These are phyloP conservation scores for Microctenopoma steveboyesi DNA, from an alignment of 2,797 vertebrate genomes.

Conservation along the genomic window DNA sequence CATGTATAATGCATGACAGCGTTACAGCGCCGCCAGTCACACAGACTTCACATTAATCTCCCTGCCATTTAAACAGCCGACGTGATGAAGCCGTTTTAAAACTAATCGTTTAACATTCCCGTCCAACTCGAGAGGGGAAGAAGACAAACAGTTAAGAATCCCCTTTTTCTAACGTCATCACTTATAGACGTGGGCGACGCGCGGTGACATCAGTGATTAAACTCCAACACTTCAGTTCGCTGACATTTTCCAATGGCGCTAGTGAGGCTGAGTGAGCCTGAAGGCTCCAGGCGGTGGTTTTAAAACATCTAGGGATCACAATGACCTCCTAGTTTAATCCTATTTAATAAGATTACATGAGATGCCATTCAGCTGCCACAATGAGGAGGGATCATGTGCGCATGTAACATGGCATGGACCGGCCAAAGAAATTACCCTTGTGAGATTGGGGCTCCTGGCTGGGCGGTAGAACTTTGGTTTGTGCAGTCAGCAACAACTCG, in stretches of 20 bases:
- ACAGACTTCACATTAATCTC: conserved; percentile 38
- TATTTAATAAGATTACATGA: conserved; percentile 70
- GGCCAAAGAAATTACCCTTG: conserved; percentile 76
- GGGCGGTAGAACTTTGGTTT: conserved; percentile 87
- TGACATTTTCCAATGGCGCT: conserved; percentile 25
- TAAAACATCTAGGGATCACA: conserved; percentile 63
- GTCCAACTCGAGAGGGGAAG: neutral
- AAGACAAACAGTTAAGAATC: neutral
- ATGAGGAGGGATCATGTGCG: conserved; percentile 10
- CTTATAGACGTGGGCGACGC: conserved; percentile 26
- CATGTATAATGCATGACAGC: conserved; percentile 64
- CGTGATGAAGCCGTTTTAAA: conserved; percentile 43
- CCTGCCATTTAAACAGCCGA: conserved; percentile 21
- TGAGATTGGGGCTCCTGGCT: conserved; percentile 56
- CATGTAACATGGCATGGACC: neutral
- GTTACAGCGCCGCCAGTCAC: conserved; percentile 20
- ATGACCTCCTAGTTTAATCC: conserved; percentile 68
- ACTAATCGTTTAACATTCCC: conserved; percentile 24
- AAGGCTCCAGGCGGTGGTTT: conserved; percentile 39
- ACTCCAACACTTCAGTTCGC: conserved; percentile 18
- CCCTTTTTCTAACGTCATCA: conserved; percentile 15
- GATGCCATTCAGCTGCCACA: conserved; percentile 50
- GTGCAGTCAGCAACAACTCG: conserved; percentile 91
- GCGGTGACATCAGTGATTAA: conserved; percentile 41
- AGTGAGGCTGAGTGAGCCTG: conserved; percentile 30